These are phyloP conservation scores for Torymus auratus DNA, from an alignment of 2,888 invertebrate species.

Conservation along the genomic window DNA sequence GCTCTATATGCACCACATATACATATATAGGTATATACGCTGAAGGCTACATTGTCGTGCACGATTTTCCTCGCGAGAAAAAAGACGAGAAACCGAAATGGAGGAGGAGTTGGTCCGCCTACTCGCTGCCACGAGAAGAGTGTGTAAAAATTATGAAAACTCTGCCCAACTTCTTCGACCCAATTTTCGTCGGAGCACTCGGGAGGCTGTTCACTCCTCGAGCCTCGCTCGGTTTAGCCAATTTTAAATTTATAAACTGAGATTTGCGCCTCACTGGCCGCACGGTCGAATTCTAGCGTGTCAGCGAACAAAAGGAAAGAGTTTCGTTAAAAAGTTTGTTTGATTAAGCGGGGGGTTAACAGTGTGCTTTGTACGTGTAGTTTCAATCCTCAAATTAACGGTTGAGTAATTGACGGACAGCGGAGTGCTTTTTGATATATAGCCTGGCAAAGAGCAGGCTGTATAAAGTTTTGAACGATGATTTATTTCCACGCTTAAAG, in stretches of 20 bases:
- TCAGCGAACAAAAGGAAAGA: neutral
- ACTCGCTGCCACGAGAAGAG: neutral
- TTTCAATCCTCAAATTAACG: slow-evolving; percentile 16
- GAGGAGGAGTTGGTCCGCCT: too few species aligned
- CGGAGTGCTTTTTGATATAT: slow-evolving; percentile 4
- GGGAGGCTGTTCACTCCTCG: too few species aligned
- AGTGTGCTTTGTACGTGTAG: neutral
- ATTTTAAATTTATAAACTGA: slow-evolving; percentile 42
- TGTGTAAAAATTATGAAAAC: slow-evolving; percentile 47
- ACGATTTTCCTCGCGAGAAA: too few species aligned
- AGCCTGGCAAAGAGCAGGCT: neutral
- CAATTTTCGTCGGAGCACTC: slow-evolving; percentile 2
- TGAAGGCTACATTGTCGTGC: too few species aligned
- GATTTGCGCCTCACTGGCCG: neutral
- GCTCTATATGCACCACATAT: neutral
- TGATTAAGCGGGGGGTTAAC: slow-evolving; percentile 23
- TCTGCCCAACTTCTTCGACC: slow-evolving; percentile 46
- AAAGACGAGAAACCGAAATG: too few species aligned
- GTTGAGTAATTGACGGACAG: slow-evolving; percentile 11
- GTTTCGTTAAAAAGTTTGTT: slow-evolving; percentile 31
- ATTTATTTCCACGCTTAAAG: neutral
- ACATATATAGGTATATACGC: too few species aligned
- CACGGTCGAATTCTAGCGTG: neutral
- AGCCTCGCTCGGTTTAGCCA: slow-evolving; percentile 19
- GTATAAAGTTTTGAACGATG: neutral